Percentiles rank a stretch among this genome's conserved stretches.
Evolutionary conservation across 2,888 invertebrate genomes (phyloP).

Genomic region (Liopterus haemorrhoidalis): DNA sequence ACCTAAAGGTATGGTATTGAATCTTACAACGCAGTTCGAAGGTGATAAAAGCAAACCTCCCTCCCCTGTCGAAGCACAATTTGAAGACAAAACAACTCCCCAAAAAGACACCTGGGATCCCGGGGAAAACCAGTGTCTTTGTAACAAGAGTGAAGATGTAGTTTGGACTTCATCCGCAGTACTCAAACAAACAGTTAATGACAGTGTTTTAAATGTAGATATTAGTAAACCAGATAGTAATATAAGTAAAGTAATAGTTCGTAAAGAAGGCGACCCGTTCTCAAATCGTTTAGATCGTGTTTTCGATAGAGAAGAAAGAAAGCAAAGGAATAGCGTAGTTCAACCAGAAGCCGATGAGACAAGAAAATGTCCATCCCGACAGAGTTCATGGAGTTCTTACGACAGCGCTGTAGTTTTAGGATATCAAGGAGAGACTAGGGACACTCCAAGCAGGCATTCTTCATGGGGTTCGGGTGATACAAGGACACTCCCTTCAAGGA

Average conservation of each 20-base stretch:
- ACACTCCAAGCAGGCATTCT: constrained; percentile 66
- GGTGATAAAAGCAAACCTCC: constrained; percentile 44
- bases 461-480: constrained; percentile 78
- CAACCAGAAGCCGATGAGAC: constrained; percentile 42
- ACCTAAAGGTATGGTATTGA: constrained; percentile 48
- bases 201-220: no score
- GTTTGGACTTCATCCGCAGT: constrained; percentile 49
- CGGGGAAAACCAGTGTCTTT: constrained; percentile 46
- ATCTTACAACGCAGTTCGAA: constrained; percentile 53
- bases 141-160: constrained; percentile 41
- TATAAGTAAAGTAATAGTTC: constrained; percentile 41
- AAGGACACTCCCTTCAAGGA: constrained; percentile 58
- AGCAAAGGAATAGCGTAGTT: constrained; percentile 40
- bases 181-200: constrained; percentile 32
- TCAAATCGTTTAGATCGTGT: constrained; percentile 65
- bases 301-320: constrained; percentile 61
- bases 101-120: constrained; percentile 65
- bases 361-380: constrained; percentile 56
- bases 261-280: constrained; percentile 57
- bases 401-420: constrained; percentile 69
- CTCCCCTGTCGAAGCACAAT: constrained; percentile 40
- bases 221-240: constrained; percentile 52
- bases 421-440: constrained; percentile 49
- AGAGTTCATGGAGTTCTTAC: constrained; percentile 72
- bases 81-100: no score